Evolutionary conservation across 2,113 vertebrate species (phyloP).

Genomic region (Lipophrys pholis): DNA sequence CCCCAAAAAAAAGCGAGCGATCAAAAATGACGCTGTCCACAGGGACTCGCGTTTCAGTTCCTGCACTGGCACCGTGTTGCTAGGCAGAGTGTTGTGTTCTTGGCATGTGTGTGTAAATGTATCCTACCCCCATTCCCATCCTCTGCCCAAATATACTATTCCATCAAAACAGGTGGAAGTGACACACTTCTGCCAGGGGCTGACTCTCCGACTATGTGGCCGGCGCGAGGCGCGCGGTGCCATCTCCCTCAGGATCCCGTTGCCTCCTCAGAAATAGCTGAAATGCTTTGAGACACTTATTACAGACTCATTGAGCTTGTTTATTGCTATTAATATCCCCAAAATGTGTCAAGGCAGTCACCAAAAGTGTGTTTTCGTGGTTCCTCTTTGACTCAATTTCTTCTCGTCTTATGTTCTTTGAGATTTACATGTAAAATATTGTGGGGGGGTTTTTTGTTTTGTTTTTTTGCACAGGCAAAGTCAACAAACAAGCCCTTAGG

Average conservation of each 20-base stretch:
- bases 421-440: constrained; percentile 32
- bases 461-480: constrained; percentile 43
- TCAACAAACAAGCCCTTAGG: constrained; percentile 69
- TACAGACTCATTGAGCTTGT: not conserved
- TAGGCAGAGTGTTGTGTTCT: constrained; percentile 79
- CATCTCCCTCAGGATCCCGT: constrained; percentile 35
- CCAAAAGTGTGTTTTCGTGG: constrained; percentile 14
- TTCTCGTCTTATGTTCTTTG: not conserved
- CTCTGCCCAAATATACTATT: constrained; percentile 80
- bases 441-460: not conserved
- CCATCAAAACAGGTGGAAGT: constrained; percentile 84
- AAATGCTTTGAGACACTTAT: constrained; percentile 8
- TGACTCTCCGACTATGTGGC: constrained; percentile 64
- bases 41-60: constrained; percentile 64
- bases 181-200: constrained; percentile 79
- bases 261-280: constrained; percentile 37
- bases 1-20: constrained; percentile 27
- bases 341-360: not conserved
- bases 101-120: constrained; percentile 80
- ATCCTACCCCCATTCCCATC: constrained; percentile 79
- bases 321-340: constrained; percentile 23
- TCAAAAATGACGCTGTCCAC: constrained; percentile 37
- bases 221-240: constrained; percentile 45
- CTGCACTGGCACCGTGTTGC: constrained; percentile 74
- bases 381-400: not conserved